phyloP scores from a whole-genome alignment of 2,888 invertebrate species.

The Chymomyza amoena region DNA sequence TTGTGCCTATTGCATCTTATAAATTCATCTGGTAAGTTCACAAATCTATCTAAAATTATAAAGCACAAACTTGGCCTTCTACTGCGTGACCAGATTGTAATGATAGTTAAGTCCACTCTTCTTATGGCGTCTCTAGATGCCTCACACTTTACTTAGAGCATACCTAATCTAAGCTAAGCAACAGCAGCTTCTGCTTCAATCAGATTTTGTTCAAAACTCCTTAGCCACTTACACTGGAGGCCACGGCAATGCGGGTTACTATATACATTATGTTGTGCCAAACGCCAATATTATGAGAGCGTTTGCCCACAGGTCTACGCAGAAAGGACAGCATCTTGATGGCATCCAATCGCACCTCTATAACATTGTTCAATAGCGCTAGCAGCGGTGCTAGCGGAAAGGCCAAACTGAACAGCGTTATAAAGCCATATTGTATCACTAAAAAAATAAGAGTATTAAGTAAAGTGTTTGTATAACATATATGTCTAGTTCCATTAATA shows the following conservation, averaged over 20 bases:
- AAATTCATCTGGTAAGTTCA: too few relatives aligned
- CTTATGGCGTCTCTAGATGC: too few relatives aligned
- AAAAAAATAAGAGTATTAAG: constrained; percentile 61
- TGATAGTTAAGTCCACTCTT: too few relatives aligned
- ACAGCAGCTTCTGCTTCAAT: too few relatives aligned
- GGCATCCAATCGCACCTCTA: constrained; percentile 91
- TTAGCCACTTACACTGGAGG: constrained; percentile 84
- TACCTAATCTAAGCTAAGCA: too few relatives aligned
- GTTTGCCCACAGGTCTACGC: constrained; percentile 86
- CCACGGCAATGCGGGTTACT: constrained; percentile 86
- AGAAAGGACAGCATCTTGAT: constrained; percentile 88
- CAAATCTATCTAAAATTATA: too few relatives aligned
- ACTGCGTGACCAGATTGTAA: too few relatives aligned
- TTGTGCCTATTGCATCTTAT: too few relatives aligned
- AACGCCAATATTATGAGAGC: constrained; percentile 88
- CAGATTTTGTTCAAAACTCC: too few relatives aligned
- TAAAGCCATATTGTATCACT: constrained; percentile 92
- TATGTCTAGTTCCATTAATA: neutral
- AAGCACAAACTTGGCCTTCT: too few relatives aligned
- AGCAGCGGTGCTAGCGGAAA: constrained; percentile 91
- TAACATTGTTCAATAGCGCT: constrained; percentile 88
- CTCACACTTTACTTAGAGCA: too few relatives aligned
- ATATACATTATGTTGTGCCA: constrained; percentile 88
- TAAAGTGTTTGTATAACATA: neutral
- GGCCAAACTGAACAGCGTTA: constrained; percentile 91